These are phyloP conservation scores for Monopterus albus DNA, from an alignment of 2,113 vertebrate species.

Conservation along the genomic window DNA sequence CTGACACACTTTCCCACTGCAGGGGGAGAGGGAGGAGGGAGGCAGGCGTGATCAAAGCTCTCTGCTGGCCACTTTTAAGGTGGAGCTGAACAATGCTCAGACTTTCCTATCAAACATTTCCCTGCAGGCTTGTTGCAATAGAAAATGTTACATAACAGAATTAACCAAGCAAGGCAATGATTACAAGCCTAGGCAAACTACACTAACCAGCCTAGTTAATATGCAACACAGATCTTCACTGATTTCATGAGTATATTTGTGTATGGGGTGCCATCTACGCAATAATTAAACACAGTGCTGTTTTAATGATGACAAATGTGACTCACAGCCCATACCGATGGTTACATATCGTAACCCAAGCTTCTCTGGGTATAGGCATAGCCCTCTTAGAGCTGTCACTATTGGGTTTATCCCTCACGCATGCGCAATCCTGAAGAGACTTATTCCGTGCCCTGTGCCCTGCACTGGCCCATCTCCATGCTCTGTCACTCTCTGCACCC, in stretches of 20 bases:
- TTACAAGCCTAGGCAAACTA: background rate
- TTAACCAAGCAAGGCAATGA: background rate
- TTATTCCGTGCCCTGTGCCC: no score
- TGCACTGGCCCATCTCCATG: no score
- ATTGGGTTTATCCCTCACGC: no score
- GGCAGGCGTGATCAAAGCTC: slow-evolving; percentile 44
- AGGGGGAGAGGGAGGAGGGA: slow-evolving; percentile 60
- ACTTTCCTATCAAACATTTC: slow-evolving; percentile 41
- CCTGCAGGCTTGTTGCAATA: slow-evolving; percentile 3
- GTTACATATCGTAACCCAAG: no score
- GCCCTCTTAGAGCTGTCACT: no score
- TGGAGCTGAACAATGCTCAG: slow-evolving; percentile 58
- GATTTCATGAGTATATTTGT: background rate
- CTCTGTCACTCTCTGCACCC: no score
- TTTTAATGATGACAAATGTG: slow-evolving; percentile 6
- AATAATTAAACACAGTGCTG: background rate
- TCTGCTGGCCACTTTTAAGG: slow-evolving; percentile 76
- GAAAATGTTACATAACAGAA: slow-evolving; percentile 51
- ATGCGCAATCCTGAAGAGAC: no score
- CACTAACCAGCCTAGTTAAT: background rate
- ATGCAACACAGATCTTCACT: background rate
- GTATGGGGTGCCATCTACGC: background rate
- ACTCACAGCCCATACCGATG: background rate
- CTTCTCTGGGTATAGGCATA: no score
- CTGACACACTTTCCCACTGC: slow-evolving; percentile 87